Percentiles rank a stretch among this genome's conserved stretches.
Evolutionary conservation across 2,113 vertebrate species (phyloP).

Genomic region (Ptilonorhynchus violaceus): DNA sequence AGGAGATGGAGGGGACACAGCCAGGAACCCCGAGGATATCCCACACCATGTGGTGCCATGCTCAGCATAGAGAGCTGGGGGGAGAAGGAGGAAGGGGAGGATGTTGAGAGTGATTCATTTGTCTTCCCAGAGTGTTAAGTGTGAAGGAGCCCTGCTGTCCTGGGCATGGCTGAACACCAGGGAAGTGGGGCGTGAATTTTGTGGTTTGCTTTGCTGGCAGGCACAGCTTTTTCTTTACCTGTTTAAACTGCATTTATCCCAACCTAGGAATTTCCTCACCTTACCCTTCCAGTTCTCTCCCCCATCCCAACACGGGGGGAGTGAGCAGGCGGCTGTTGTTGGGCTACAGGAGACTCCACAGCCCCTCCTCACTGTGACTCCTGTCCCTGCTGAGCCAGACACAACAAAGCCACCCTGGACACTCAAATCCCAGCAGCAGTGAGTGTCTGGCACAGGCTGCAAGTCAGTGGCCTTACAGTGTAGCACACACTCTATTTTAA

Average conservation of each 20-base stretch:
- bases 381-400: background rate
- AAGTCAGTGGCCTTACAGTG: background rate
- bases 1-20: background rate
- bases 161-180: background rate
- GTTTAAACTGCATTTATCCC: background rate
- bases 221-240: background rate
- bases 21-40: background rate
- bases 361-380: background rate
- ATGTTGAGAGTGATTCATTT: background rate
- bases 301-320: fast-evolving
- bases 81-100: background rate
- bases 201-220: background rate
- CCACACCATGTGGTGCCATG: background rate
- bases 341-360: background rate
- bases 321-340: fast-evolving
- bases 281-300: background rate
- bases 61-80: background rate
- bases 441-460: background rate
- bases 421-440: fast-evolving
- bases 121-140: background rate
- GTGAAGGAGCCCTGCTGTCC: background rate
- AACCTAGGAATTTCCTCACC: background rate
- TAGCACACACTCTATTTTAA: background rate
- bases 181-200: background rate
- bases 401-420: fast-evolving